Evolutionary conservation across 1,140 invertebrate genomes (phyloP).

Genomic region (Drosophila sucinea): DNA sequence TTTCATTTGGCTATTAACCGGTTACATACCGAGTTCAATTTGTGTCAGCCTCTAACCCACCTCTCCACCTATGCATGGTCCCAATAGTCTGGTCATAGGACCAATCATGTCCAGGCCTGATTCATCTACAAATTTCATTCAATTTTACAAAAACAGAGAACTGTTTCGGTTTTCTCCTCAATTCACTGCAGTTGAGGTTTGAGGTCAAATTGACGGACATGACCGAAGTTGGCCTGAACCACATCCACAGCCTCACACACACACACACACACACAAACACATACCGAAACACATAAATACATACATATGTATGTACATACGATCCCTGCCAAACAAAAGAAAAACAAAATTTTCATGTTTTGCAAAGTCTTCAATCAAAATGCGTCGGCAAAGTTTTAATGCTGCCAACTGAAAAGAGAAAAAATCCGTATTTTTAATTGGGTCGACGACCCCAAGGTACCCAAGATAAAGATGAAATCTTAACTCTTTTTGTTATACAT

Average conservation of each 20-base stretch:
- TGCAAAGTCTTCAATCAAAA: conserved; percentile 74
- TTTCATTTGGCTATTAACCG: conserved; percentile 7
- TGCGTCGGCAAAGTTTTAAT: conserved; percentile 79
- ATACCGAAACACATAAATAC: too few relatives aligned
- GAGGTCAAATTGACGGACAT: conserved; percentile 57
- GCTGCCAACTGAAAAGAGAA: conserved; percentile 34
- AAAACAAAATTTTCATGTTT: conserved; percentile 56
- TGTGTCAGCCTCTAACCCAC: not conserved
- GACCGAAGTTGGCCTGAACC: conserved; percentile 45
- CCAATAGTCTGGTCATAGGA: not conserved
- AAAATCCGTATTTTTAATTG: not conserved
- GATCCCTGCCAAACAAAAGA: conserved; percentile 22
- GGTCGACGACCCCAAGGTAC: not conserved
- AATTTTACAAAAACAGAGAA: conserved; percentile 63
- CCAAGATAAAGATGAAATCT: not conserved
- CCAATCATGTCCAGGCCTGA: conserved; percentile 48
- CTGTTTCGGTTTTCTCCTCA: conserved; percentile 13
- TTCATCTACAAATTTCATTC: conserved; percentile 63
- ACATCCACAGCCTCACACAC: not conserved
- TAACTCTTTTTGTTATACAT: too few relatives aligned
- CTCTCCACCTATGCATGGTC: not conserved
- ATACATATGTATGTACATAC: too few relatives aligned
- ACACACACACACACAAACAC: not conserved
- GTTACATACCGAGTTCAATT: conserved; percentile 3
- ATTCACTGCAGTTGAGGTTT: conserved; percentile 14